A percentile compares a stretch with the other conserved stretches of the same genome.
Evolutionary conservation across 2,888 invertebrate species (phyloP).

Genomic region (Diarsia brunnea): DNA sequence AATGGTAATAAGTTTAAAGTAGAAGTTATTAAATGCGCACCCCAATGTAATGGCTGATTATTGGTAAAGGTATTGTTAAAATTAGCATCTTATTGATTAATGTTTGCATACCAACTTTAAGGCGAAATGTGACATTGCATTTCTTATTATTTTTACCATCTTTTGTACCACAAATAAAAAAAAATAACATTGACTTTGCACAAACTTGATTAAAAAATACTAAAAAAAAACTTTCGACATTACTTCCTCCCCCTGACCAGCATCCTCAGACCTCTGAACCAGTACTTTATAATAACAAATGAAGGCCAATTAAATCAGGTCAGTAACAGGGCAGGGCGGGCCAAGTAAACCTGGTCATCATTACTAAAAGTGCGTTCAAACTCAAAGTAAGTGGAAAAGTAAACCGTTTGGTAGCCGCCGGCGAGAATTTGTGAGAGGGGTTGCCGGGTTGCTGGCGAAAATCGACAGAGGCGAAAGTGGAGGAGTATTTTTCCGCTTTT

Average conservation of each 20-base stretch:
- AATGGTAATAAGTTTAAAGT: background rate
- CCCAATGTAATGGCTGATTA: too few species aligned
- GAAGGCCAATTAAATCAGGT: slow-evolving; percentile 7
- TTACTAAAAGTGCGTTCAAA: slow-evolving; percentile 56
- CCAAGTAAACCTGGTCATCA: slow-evolving; percentile 37
- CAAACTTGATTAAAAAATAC: background rate
- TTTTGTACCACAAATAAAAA: too few species aligned
- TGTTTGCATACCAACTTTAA: too few species aligned
- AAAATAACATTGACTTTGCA: too few species aligned
- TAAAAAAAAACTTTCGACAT: background rate
- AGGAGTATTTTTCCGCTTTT: background rate
- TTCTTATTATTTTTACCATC: too few species aligned
- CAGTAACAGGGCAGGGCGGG: slow-evolving; percentile 10
- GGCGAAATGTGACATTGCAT: too few species aligned
- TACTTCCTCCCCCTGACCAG: background rate
- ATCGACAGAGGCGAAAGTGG: slow-evolving; percentile 24
- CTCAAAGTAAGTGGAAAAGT: slow-evolving; percentile 58
- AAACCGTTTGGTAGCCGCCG: slow-evolving; percentile 47
- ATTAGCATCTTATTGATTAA: too few species aligned
- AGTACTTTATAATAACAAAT: slow-evolving; percentile 4
- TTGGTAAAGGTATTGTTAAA: too few species aligned
- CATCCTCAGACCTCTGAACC: background rate
- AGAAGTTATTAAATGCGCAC: background rate
- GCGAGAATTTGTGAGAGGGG: slow-evolving; percentile 44
- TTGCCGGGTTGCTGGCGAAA: slow-evolving; percentile 30